phyloP scores from a whole-genome alignment of 2,113 vertebrate genomes.

The Tichodroma muraria region DNA sequence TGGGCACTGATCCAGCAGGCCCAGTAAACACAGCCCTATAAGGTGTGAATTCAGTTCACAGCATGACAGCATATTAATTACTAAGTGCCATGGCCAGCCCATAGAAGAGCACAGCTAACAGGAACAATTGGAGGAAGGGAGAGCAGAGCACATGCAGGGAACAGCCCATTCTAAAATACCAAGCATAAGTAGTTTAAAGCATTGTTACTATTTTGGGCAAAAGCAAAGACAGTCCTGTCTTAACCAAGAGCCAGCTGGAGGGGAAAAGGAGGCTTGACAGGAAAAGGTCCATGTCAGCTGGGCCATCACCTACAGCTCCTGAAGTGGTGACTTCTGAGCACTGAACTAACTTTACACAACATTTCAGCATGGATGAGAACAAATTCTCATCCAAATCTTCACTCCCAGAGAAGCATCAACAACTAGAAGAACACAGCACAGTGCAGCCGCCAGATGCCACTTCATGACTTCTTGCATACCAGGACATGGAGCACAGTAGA shows the following conservation, averaged over 20 bases:
- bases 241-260: background rate
- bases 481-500: background rate
- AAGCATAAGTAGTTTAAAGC: background rate
- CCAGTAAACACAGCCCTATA: constrained; percentile 33
- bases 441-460: background rate
- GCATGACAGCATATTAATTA: background rate
- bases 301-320: background rate
- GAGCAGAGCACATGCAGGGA: background rate
- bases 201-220: constrained; percentile 35
- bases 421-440: background rate
- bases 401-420: background rate
- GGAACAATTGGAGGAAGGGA: constrained; percentile 43
- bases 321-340: background rate
- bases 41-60: background rate
- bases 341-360: background rate
- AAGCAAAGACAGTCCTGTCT: background rate
- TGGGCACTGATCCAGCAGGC: background rate
- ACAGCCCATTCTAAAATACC: background rate
- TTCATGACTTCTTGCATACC: background rate
- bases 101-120: background rate
- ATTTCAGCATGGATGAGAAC: background rate
- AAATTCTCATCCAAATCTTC: background rate
- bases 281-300: background rate
- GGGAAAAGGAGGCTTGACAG: background rate
- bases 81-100: background rate